Percentiles rank a stretch among this genome's conserved stretches.
Evolutionary conservation across 2,888 invertebrate species (phyloP).

Genomic region (Ectemnius continuus): DNA sequence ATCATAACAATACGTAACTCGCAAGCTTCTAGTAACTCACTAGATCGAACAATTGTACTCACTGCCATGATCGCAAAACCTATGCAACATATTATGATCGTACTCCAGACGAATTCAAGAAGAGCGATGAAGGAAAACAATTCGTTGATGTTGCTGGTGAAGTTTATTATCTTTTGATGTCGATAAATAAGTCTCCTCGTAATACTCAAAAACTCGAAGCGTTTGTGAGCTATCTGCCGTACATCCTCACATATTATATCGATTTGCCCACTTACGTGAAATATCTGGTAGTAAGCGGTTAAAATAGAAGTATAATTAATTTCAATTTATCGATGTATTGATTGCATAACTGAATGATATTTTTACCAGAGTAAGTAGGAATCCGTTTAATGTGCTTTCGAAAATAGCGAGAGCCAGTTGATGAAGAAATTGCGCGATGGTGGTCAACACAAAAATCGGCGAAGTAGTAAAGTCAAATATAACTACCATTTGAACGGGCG

Average conservation of each 20-base stretch:
- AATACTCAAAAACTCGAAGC: not conserved
- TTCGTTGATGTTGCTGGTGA: slow-evolving; percentile 38
- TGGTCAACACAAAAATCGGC: not conserved
- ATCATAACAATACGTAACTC: too few species aligned
- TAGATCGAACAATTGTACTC: not conserved
- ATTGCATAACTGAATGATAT: not conserved
- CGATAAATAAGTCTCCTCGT: slow-evolving; percentile 25
- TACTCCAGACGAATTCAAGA: slow-evolving; percentile 29
- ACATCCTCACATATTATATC: slow-evolving; percentile 43
- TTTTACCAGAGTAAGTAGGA: slow-evolving; percentile 24
- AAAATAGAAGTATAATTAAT: not conserved
- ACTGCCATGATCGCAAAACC: slow-evolving; percentile 15
- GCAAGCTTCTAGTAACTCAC: too few species aligned
- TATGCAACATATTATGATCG: slow-evolving; percentile 5
- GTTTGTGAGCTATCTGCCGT: not conserved
- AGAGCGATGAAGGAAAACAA: slow-evolving; percentile 40
- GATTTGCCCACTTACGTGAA: slow-evolving; percentile 43
- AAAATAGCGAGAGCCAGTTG: not conserved
- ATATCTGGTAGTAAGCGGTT: slow-evolving; percentile 17
- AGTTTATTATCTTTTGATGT: slow-evolving; percentile 38
- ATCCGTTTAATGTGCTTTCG: slow-evolving; percentile 7
- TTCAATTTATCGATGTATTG: not conserved
- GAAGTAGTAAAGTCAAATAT: not conserved
- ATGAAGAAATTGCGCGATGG: slow-evolving; percentile 9
- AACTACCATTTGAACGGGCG: not conserved